These are phyloP conservation scores for Pangasianodon hypophthalmus DNA, from an alignment of 2,113 vertebrate species.

Conservation along the genomic window DNA sequence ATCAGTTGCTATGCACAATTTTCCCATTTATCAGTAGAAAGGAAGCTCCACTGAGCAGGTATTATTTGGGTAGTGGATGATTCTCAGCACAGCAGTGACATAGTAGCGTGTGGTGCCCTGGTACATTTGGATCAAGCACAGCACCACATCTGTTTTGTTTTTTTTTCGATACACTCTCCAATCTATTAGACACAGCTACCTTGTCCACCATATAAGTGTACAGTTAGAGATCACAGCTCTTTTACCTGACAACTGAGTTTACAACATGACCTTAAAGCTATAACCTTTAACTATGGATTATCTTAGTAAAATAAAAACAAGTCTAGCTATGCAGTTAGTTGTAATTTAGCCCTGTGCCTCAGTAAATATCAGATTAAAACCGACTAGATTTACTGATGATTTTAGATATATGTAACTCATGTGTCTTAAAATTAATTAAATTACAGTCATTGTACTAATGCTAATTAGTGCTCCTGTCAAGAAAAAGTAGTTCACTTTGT, in stretches of 20 bases:
- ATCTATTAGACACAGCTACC: not conserved
- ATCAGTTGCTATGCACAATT: not conserved
- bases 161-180: not conserved
- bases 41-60: not conserved
- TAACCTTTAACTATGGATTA: not conserved
- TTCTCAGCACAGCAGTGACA: not conserved
- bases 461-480: not conserved
- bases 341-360: not conserved
- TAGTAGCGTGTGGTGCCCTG: not conserved
- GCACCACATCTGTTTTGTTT: not conserved
- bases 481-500: not conserved
- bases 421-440: not conserved
- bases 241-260: not conserved
- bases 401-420: not conserved
- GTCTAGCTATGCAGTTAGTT: not conserved
- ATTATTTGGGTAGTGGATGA: not conserved
- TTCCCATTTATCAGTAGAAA: not conserved
- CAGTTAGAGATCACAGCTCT: not conserved
- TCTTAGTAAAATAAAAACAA: not conserved
- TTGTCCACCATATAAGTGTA: not conserved
- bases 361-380: not conserved
- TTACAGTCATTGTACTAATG: not conserved
- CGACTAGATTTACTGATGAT: too few species aligned
- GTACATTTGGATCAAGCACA: not conserved
- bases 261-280: too few species aligned